Base-by-base conservation (phyloP, 2,113 vertebrate species). In the Pao palembangensis region DNA sequence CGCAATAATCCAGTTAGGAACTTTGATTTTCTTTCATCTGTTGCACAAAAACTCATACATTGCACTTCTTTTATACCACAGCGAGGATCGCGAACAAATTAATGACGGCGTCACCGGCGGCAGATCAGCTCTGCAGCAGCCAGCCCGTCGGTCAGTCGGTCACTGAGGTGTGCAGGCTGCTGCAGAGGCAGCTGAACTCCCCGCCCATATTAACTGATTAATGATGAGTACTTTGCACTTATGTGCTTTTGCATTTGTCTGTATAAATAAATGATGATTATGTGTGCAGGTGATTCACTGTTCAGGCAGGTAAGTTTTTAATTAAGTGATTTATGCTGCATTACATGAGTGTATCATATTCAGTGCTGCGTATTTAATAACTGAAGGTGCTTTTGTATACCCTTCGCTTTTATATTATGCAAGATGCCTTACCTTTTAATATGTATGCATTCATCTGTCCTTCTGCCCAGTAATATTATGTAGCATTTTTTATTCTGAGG, bases 401-500 rank as follows among this genome's bases (percentile, higher is more conserved):
- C 71, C 67, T 87, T 85, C 73, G 83, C 64, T 81, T 85, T 74
- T 83, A 53, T 84, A 78, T 87, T 87, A 85, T 90, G 87, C 85
- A 91, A 86, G 80, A 90, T 78, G 88, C 83, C 90, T 90, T 88
- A 81, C 61, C 64, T 72, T 79, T 80, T 34, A 73, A 44, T 79
- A 78, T 77, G 75, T 88, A 86, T 85, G 81, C 84, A 85, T 87
- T 85, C 69, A 77, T 80, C 59, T 31, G 68, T 87, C 69, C 83
- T 72, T 85, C 76, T 69, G 77, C 86, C 89, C 87, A 90, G 88
- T 91, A 88, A 86, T 88, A 88, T 80, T 82, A 89, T 92, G 91
- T 92, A 92, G 90, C 89, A 91, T 84, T 90, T 90, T 87, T 90
- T 89, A 54, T 88, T 89, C 75, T 83, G 72, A 69, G 86, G 83